These are phyloP conservation scores for Enteromius mattozi DNA, from an alignment of 2,797 vertebrate species.

Conservation along the genomic window DNA sequence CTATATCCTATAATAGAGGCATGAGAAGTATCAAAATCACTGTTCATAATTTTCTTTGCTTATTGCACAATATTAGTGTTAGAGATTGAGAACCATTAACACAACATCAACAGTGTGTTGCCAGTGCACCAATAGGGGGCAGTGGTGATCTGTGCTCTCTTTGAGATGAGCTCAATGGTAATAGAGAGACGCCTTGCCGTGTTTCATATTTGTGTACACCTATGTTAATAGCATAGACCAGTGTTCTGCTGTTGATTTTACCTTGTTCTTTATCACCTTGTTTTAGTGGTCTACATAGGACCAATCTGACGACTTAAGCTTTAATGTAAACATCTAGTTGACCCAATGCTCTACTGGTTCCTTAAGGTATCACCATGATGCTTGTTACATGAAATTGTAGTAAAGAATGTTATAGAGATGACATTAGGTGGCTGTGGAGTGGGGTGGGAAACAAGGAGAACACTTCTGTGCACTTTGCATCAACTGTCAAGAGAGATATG, in stretches of 20 bases:
- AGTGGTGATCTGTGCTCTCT: slow-evolving; percentile 65
- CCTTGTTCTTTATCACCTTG: slow-evolving; percentile 10
- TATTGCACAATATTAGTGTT: background rate
- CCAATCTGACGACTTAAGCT: background rate
- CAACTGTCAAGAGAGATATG: slow-evolving; percentile 1
- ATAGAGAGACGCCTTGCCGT: background rate
- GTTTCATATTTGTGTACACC: background rate
- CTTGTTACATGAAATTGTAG: background rate
- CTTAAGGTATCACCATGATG: background rate
- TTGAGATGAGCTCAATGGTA: background rate
- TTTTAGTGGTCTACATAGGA: slow-evolving; percentile 2
- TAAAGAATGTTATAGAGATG: background rate
- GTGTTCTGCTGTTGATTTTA: slow-evolving; percentile 8
- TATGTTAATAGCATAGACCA: slow-evolving; percentile 8
- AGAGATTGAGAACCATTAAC: background rate
- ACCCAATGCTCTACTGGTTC: slow-evolving; percentile 7
- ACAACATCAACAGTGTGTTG: background rate
- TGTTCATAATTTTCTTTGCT: background rate
- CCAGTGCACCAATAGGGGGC: slow-evolving; percentile 69
- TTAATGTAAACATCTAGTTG: slow-evolving; percentile 5
- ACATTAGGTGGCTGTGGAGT: background rate
- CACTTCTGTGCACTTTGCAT: background rate
- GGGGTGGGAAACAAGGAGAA: background rate
- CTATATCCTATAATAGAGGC: background rate
- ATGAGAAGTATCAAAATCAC: background rate